Base-by-base conservation (phyloP, 2,888 invertebrate species). In the Tenthredo distinguenda region DNA sequence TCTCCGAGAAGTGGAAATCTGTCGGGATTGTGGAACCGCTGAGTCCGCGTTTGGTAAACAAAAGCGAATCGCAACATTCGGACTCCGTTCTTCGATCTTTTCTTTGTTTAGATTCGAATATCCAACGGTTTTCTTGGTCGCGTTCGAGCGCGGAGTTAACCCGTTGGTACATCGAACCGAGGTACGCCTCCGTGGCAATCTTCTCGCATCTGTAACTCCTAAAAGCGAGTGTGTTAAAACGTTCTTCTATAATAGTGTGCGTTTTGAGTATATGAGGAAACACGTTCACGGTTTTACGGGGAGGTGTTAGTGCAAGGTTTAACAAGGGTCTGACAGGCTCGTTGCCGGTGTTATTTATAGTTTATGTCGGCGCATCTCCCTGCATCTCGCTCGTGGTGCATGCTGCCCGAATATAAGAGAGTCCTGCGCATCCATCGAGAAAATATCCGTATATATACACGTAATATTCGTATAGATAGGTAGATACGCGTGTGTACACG, bases 321-420 rank as follows among this genome's bases (percentile, higher is more conserved):
- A 93, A 93, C 93, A 92, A 92, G 93, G 93, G 92, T 93, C 93
- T 93, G 93, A 93, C 93, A 93, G 92, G 90, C 93, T 93, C 92
- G 92, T 93, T 93, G 92, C 93, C 91, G 93, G 92, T 92, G 93
- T 93, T 93, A 93, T 93, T 93, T 93, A 93, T 93, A 92, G 92
- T 93, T 92, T 92, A 93, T 92, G 92, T 92, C 92, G 91, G 91
- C 91, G 91, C 92, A 92, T 93, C 92, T 83, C 83, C 55, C 77
- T 74, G 72, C 72, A 77, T 81, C 81, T 50, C 77, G 88, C 87
- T 88, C 5, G 37, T n/a, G 71, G 15, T 37, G 71, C 37, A 72
- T 72, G 76, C 40, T 18, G 72, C 9, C 72, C 72, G 43, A 43
- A 43, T 43, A 74, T 37, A 37, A 18, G 71, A n/a, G 43, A 74